Evolutionary conservation across 2,797 vertebrate genomes (phyloP).

Genomic region (Staurois parvus): DNA sequence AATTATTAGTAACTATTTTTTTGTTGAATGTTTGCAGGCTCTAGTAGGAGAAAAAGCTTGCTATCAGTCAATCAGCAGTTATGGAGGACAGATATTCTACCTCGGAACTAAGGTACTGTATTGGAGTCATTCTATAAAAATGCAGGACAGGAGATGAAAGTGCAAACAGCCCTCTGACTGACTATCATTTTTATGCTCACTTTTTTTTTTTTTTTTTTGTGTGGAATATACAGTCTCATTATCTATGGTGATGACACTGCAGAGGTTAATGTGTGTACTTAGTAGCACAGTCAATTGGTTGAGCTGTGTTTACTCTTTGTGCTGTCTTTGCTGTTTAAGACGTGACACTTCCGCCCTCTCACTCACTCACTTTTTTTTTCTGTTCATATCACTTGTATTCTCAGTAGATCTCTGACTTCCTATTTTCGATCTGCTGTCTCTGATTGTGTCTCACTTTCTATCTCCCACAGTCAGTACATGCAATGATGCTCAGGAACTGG

Average conservation of each 20-base stretch:
- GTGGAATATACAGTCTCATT: too few species aligned
- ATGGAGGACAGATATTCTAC: constrained; percentile 91
- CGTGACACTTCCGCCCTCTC: constrained; percentile 45
- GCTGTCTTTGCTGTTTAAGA: constrained; percentile 25
- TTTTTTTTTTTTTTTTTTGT: too few species aligned
- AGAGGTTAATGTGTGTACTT: too few species aligned
- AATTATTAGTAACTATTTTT: background rate
- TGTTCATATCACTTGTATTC: background rate
- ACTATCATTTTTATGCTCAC: too few species aligned
- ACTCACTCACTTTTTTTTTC: background rate
- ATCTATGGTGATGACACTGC: too few species aligned
- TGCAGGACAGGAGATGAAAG: too few species aligned
- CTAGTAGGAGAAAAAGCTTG: constrained; percentile 96
- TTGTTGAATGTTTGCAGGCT: constrained; percentile 76
- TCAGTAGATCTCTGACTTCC: constrained; percentile 25
- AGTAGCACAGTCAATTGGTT: constrained; percentile 12
- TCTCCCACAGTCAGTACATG: constrained; percentile 87
- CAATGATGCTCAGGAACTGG: constrained; percentile 92
- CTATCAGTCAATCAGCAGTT: constrained; percentile 94
- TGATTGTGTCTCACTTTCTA: constrained; percentile 7
- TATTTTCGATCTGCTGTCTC: background rate
- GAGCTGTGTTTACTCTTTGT: constrained; percentile 22
- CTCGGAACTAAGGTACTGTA: constrained; percentile 91
- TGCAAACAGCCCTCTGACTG: too few species aligned
- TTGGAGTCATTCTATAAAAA: too few species aligned